Evolutionary conservation across 2,888 invertebrate genomes (phyloP).

Genomic region (Camptogramma bilineatum): DNA sequence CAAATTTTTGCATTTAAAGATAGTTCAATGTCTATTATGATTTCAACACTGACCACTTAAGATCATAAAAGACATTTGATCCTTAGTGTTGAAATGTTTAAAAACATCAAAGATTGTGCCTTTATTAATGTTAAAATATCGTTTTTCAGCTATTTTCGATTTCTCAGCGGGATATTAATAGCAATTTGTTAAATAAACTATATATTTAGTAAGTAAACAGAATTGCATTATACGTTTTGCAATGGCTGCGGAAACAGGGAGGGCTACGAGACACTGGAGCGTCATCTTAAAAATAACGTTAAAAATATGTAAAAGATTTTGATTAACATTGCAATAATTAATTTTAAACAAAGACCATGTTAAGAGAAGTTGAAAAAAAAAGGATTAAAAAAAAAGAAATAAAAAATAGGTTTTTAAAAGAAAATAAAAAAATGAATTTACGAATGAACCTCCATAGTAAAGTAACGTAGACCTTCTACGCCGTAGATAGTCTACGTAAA

Average conservation of each 20-base stretch:
- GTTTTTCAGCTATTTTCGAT: neutral
- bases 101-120: neutral
- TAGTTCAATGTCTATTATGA: no score
- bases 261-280: neutral
- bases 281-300: neutral
- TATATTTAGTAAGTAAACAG: slow-evolving; percentile 31
- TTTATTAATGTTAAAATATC: neutral
- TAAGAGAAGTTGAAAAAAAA: no score
- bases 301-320: no score
- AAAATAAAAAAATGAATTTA: neutral
- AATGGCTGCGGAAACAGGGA: slow-evolving; percentile 14
- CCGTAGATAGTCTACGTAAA: neutral
- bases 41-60: neutral
- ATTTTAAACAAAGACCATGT: no score
- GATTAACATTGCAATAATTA: no score
- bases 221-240: slow-evolving; percentile 26
- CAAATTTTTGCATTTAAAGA: neutral
- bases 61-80: neutral
- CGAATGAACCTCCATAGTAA: neutral
- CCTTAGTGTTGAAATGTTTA: neutral
- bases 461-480: neutral
- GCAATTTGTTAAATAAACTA: slow-evolving; percentile 27
- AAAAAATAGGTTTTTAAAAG: no score
- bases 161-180: slow-evolving; percentile 11
- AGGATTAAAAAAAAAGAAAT: no score